Evolutionary conservation across 1,140 invertebrate genomes (phyloP).

Genomic region (Drosophila jambulina): DNA sequence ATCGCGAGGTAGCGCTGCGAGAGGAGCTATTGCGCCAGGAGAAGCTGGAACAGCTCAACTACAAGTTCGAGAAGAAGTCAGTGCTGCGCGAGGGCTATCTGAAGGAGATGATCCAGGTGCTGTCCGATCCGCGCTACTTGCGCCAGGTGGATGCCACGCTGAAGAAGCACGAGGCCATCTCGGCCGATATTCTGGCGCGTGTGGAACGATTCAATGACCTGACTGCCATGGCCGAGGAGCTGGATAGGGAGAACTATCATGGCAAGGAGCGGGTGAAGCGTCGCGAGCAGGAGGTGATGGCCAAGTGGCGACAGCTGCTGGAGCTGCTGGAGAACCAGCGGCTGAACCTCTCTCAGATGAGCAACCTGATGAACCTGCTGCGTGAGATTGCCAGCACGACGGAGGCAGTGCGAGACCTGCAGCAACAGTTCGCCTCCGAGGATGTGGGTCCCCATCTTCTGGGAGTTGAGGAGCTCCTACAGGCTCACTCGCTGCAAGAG

Average conservation of each 20-base stretch:
- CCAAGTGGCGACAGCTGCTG: conserved; percentile 94
- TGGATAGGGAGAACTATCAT: conserved; percentile 96
- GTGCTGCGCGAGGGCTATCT: conserved; percentile 91
- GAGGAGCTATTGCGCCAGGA: conserved; percentile 97
- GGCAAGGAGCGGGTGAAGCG: conserved; percentile 92
- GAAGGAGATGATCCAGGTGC: conserved; percentile 98
- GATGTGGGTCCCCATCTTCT: conserved; percentile 96
- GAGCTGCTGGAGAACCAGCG: conserved; percentile 94
- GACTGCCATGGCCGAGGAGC: conserved; percentile 95
- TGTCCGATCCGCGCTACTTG: conserved; percentile 96
- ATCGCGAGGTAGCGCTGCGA: conserved; percentile 95
- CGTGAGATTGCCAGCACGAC: conserved; percentile 96
- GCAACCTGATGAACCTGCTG: conserved; percentile 93
- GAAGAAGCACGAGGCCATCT: conserved; percentile 99
- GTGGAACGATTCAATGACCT: conserved; percentile 97
- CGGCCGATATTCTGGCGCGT: conserved; percentile 97
- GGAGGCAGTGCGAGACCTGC: conserved; percentile 92
- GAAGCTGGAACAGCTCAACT: conserved; percentile 96
- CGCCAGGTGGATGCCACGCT: conserved; percentile 98
- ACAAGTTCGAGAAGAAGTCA: conserved; percentile 96
- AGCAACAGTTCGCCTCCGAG: conserved; percentile 93
- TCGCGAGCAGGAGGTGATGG: conserved; percentile 94
- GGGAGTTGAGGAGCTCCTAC: conserved; percentile 96
- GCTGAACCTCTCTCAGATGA: conserved; percentile 90
- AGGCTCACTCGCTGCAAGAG: conserved; percentile 96